Evolutionary conservation across 2,888 invertebrate genomes (phyloP), one percentile per base, ranked within the genome.

Genomic region (Tetanocera ferruginea): DNA sequence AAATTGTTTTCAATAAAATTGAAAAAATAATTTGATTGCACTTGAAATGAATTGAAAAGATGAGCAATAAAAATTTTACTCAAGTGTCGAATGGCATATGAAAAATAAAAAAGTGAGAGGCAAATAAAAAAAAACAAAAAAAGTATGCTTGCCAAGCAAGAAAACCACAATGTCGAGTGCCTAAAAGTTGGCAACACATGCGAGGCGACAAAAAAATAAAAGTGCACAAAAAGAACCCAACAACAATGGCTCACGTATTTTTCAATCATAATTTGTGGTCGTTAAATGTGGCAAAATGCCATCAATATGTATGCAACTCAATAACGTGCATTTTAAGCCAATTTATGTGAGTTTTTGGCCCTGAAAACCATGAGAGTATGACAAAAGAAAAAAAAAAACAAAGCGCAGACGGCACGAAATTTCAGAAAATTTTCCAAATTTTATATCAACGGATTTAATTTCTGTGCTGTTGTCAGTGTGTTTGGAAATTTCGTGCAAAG

Each of bases 221-320:
- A 43, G 11, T 43, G 43, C 11, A 11, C 11, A 11, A 43, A 43
- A 43, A 43, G 8, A 5, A 37, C 1, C 43, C 43, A 11, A 11
- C 14, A 43, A 43, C 43, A 43, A 43, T 43, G 43, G 28, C 60
- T 25, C 28, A 60, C 60, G 23, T 57, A 11, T 64, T 66, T 66
- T 37, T 66, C 64, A 34, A 34, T 34, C 64, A 66, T 66, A 66
- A 66, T 66, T 66, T 66, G 64, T 31, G 64, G 64, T 66, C 37
- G 64, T 66, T 66, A 66, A 66, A 66, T 66, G 37, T 66, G 64
- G 64, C 64, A 66, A 66, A 66, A 31, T 66, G 64, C 64, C 64
- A 66, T 34, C 64, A 66, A 66, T 31, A 66, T 34, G 64, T 66
- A 66, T 31, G 64, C 64, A 28, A 19, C 64, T 34, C 31, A 34